phyloP scores from a whole-genome alignment of 2,888 invertebrate genomes.

The Trimorus sp. region DNA sequence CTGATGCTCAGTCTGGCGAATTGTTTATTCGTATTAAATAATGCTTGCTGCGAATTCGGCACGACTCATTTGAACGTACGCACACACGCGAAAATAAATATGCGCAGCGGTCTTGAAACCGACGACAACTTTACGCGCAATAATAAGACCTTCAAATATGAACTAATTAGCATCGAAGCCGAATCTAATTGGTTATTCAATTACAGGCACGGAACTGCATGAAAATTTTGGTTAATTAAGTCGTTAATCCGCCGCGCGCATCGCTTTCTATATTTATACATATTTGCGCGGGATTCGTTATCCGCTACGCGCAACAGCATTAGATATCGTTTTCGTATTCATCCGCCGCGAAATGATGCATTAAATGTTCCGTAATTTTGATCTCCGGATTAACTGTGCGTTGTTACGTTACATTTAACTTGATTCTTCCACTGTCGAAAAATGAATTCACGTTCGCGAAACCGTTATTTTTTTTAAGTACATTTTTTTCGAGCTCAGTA shows the following conservation, averaged over 20 bases:
- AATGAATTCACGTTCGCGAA: too few relatives aligned
- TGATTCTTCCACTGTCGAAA: too few relatives aligned
- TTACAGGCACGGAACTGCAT: slow-evolving; percentile 22
- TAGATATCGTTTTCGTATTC: slow-evolving; percentile 53
- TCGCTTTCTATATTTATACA: slow-evolving; percentile 32
- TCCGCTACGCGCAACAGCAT: slow-evolving; percentile 19
- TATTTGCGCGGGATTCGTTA: slow-evolving; percentile 28
- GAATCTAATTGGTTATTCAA: slow-evolving; percentile 56
- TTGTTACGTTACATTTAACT: too few relatives aligned
- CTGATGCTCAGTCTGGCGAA: slow-evolving; percentile 5
- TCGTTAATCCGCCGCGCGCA: slow-evolving; percentile 44
- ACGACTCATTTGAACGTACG: slow-evolving; percentile 7
- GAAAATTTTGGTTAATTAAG: slow-evolving; percentile 55
- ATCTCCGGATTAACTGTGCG: slow-evolving; percentile 31
- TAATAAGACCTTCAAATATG: slow-evolving; percentile 51
- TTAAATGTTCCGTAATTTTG: slow-evolving; percentile 50
- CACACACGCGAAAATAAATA: slow-evolving; percentile 1
- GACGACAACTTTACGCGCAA: neutral
- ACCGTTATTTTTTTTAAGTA: too few relatives aligned
- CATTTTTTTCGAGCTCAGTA: too few relatives aligned
- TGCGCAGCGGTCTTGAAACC: neutral
- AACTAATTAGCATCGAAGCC: slow-evolving; percentile 51
- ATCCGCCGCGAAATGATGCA: slow-evolving; percentile 45
- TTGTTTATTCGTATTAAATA: slow-evolving; percentile 19
- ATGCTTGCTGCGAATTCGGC: neutral